Conservation (phyloP, 2,888 invertebrate species). For the Hirtodrosophila confusa region DNA sequence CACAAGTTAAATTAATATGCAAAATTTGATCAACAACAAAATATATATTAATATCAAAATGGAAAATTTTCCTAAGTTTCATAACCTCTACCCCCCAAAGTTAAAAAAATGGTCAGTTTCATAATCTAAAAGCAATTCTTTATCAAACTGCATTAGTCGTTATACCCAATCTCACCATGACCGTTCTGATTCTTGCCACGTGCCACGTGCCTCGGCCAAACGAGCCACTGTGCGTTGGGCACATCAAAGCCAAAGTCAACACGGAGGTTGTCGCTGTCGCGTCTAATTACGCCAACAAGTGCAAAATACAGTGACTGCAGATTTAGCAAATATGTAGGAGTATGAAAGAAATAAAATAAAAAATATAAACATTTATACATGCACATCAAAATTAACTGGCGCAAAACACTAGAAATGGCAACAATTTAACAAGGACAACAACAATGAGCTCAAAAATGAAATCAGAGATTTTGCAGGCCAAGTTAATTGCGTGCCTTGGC, state of each 20-base stretch:
- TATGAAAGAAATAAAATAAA: constrained; percentile 5
- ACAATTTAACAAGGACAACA: constrained; percentile 53
- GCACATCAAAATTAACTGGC: constrained; percentile 64
- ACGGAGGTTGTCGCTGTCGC: constrained; percentile 15
- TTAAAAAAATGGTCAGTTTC: too few species aligned
- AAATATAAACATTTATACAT: background rate
- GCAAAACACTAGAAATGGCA: constrained; percentile 53
- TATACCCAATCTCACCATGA: too few species aligned
- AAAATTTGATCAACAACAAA: too few species aligned
- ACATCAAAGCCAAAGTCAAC: constrained; percentile 59
- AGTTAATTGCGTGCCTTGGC: constrained; percentile 69
- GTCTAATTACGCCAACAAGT: constrained; percentile 71
- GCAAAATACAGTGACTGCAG: constrained; percentile 48
- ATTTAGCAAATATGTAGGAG: constrained; percentile 27
- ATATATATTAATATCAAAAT: too few species aligned
- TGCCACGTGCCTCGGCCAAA: too few species aligned
- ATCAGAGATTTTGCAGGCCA: constrained; percentile 53
- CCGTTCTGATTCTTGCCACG: too few species aligned
- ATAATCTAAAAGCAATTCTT: too few species aligned
- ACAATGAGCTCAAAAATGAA: constrained; percentile 44
- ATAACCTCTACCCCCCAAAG: too few species aligned
- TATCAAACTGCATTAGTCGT: too few species aligned
- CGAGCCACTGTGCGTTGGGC: background rate
- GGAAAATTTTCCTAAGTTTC: too few species aligned
- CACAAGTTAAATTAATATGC: too few species aligned